Percentiles rank a stretch among this genome's conserved stretches.
Evolutionary conservation across 2,113 vertebrate genomes (phyloP).

Genomic region (Tetrax tetrax): DNA sequence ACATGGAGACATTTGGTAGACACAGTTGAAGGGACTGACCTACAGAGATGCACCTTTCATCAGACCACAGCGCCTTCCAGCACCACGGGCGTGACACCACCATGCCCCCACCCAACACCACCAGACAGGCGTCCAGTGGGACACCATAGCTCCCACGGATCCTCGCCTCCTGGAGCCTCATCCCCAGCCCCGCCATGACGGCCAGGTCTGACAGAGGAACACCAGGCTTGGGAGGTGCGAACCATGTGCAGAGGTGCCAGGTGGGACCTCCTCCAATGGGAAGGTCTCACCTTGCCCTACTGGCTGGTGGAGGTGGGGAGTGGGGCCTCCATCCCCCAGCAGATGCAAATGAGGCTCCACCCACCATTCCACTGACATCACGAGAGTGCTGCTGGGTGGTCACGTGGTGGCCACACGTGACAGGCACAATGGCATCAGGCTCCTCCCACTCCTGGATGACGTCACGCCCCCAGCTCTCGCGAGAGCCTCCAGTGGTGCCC

Average conservation of each 20-base stretch:
- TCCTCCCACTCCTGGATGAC: background rate
- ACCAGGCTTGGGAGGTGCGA: background rate
- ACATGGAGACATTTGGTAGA: rapidly evolving
- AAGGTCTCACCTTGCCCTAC: background rate
- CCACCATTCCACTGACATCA: background rate
- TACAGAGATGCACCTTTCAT: rapidly evolving
- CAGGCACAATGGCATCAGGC: background rate
- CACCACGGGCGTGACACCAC: rapidly evolving
- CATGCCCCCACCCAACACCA: rapidly evolving
- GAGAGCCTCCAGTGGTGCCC: constrained; percentile 14
- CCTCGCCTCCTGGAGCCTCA: no score
- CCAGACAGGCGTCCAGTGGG: rapidly evolving
- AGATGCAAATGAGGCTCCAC: background rate
- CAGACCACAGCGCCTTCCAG: no score
- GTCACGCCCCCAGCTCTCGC: background rate
- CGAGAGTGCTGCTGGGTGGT: background rate
- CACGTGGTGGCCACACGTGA: background rate
- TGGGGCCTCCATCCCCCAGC: background rate
- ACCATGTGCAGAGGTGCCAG: background rate
- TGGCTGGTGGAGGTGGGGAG: constrained; percentile 21
- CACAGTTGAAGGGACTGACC: no score
- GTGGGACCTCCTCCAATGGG: constrained; percentile 15
- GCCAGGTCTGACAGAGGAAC: rapidly evolving
- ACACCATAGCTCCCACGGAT: rapidly evolving
- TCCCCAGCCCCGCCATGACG: rapidly evolving